Percentiles rank a stretch among this genome's conserved stretches.
Conservation (phyloP, 1,140 invertebrate species). For the Pantala flavescens region DNA sequence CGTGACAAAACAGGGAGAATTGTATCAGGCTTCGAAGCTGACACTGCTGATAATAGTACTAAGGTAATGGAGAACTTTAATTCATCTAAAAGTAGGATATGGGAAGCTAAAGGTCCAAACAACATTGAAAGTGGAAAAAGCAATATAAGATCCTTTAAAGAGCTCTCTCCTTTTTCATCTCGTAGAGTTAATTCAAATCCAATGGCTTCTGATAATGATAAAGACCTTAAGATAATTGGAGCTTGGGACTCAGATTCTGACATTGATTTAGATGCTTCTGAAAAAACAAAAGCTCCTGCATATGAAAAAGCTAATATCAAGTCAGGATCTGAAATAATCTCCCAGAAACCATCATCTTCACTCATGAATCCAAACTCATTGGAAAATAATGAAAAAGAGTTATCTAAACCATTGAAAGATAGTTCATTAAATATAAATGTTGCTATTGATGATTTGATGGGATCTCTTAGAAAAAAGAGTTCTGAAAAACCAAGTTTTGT, state of each 20-base stretch:
- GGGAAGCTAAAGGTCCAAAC: too few relatives aligned
- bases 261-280: background rate
- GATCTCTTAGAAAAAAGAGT: background rate
- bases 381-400: background rate
- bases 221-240: background rate
- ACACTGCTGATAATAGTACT: too few relatives aligned
- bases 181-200: background rate
- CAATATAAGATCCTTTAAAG: too few relatives aligned
- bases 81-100: too few relatives aligned
- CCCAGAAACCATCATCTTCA: background rate
- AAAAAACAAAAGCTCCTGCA: background rate
- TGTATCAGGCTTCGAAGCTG: too few relatives aligned
- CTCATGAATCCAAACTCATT: background rate
- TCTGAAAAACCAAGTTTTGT: background rate
- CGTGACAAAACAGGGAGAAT: too few relatives aligned
- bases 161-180: background rate
- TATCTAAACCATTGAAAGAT: background rate
- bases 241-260: background rate
- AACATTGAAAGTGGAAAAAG: too few relatives aligned
- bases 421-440: background rate
- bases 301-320: background rate
- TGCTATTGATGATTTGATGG: slow-evolving; percentile 9
- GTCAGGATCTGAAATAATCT: background rate
- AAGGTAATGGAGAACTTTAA: too few relatives aligned
- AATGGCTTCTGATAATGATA: background rate